Percentiles rank a stretch among this genome's conserved stretches.
phyloP scores from a whole-genome alignment of 2,888 invertebrate genomes.

The Balanococcus diminutus region DNA sequence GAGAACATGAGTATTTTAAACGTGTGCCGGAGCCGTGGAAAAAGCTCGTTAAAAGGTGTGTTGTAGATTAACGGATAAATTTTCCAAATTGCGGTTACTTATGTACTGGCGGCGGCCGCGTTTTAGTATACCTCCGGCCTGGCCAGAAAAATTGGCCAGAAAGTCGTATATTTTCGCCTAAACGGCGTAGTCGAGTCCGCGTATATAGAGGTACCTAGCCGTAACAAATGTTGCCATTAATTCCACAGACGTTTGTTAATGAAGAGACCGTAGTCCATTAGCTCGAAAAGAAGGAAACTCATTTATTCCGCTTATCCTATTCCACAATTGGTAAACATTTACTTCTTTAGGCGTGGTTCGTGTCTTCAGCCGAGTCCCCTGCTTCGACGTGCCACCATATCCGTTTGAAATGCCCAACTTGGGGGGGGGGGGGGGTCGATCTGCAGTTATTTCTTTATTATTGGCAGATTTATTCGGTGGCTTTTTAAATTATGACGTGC shows the following conservation, averaged over 20 bases:
- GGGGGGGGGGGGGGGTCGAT: too few relatives aligned
- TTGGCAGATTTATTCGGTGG: background rate
- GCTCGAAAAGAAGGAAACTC: constrained; percentile 45
- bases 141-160: constrained; percentile 53
- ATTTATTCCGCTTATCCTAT: constrained; percentile 42
- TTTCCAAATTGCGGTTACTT: constrained; percentile 42
- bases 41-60: constrained; percentile 43
- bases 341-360: constrained; percentile 42
- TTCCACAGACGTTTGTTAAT: constrained; percentile 52
- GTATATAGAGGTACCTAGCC: constrained; percentile 21
- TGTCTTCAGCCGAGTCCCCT: background rate
- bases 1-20: background rate
- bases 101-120: constrained; percentile 36
- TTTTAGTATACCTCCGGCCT: constrained; percentile 6
- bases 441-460: background rate
- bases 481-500: constrained; percentile 21
- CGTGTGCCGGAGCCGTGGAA: background rate
- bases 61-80: constrained; percentile 48
- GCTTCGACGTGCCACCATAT: background rate
- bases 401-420: too few relatives aligned
- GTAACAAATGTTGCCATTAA: constrained; percentile 55
- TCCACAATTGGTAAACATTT: constrained; percentile 44
- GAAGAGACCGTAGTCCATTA: constrained; percentile 54
- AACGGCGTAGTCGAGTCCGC: constrained; percentile 44
- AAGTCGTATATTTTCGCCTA: constrained; percentile 52